phyloP scores from a whole-genome alignment of 2,888 invertebrate genomes.

The Macrophya alboannulata region DNA sequence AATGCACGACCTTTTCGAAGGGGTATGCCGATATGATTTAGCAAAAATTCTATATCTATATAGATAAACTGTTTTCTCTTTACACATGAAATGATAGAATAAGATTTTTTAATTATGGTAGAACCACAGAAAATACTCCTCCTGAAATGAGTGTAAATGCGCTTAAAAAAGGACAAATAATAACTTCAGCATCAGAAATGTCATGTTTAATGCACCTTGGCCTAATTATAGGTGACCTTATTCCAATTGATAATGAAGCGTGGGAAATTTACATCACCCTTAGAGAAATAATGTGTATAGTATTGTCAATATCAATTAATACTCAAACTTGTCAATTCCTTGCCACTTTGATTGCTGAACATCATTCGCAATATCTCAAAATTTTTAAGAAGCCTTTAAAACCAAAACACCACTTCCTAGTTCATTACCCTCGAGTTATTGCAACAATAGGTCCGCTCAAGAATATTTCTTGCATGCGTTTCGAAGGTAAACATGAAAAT shows the following conservation, averaged over 20 bases:
- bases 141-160: conserved; percentile 5
- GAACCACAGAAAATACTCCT: conserved; percentile 33
- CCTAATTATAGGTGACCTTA: conserved; percentile 40
- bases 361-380: conserved; percentile 51
- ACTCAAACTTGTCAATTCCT: conserved; percentile 4
- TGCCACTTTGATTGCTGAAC: conserved; percentile 39
- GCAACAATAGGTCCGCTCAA: conserved; percentile 33
- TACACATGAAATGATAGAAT: neutral
- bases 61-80: neutral
- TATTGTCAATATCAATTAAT: conserved; percentile 10
- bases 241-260: conserved; percentile 34
- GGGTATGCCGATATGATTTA: conserved; percentile 1
- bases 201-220: conserved; percentile 38
- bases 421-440: conserved; percentile 48
- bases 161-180: conserved; percentile 35
- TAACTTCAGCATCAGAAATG: conserved; percentile 53
- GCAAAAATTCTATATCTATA: neutral
- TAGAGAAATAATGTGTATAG: conserved; percentile 47
- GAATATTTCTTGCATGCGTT: conserved; percentile 11
- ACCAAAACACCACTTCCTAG: conserved; percentile 38
- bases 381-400: conserved; percentile 41
- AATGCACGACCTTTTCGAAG: conserved; percentile 49
- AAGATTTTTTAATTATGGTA: conserved; percentile 6
- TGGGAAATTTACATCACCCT: conserved; percentile 47
- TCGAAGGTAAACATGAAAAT: conserved; percentile 3